Base-by-base conservation (phyloP, 2,113 vertebrate genomes). In the Melanostigma gelatinosum region DNA sequence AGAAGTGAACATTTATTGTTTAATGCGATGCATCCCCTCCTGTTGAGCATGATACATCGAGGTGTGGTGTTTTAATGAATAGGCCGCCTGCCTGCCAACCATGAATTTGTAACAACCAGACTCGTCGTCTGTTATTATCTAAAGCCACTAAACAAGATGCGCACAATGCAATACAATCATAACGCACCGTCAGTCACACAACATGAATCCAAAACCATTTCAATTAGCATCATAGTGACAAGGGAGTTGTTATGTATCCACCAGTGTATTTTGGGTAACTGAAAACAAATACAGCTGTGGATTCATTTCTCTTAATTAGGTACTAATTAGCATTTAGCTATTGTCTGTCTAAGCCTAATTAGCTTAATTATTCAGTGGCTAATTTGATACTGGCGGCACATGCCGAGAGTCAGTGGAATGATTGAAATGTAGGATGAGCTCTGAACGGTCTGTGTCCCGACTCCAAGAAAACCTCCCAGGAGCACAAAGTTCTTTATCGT, bases 331-430 rank as follows among this genome's bases (percentile, higher is more conserved):
- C 83, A 89, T 92, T 90, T 92, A 87, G 85, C 86, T 87, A 84
- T 89, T 91, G 90, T 91, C 88, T 88, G 84, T 89, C 87, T 91
- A 72, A 87, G 87, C 89, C 90, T 92, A 89, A 92, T 93, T 92
- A 92, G 86, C 86, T 74, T 82, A 84, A 88, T 92, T 93, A 92
- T 90, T 88, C 82, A 90, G 63, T 86, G 76, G 80, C 81, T 91
- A 87, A 92, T 89, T 87, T 85, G 84, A 83, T 80, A 71, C 84
- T 64, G n/a, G 75, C 79, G 86, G 85, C 82, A 72, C 77, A 88
- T 78, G 79, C 83, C 34, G 10, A 80, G 67, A 64, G 70, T 77
- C 64, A 81, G 78, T 66, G 74, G 74, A 87, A 80, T 82, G 85
- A 89, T 84, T 89, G 85, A 88, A 82, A 86, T 91, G 80, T 85